phyloP scores from a whole-genome alignment of 1,140 invertebrate species.

The Branchinecta lynchi region DNA sequence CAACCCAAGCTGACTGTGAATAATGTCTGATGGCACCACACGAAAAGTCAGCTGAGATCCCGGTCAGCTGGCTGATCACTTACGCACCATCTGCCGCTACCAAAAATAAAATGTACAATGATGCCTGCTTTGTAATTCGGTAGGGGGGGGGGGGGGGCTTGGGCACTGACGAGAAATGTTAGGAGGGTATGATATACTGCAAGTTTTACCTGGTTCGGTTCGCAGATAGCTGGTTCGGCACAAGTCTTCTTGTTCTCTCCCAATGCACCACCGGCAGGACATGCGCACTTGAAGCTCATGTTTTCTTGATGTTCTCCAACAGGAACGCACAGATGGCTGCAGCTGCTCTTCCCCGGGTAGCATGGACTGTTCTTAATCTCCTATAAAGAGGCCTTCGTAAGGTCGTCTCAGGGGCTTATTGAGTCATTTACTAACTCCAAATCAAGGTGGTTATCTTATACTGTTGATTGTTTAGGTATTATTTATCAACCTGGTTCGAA shows the following conservation, averaged over 20 bases:
- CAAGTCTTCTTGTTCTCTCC: conserved; percentile 52
- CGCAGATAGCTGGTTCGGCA: conserved; percentile 51
- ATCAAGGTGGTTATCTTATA: not conserved
- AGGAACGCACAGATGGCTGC: conserved; percentile 53
- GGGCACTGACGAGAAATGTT: too few species aligned
- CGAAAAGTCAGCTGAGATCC: too few species aligned
- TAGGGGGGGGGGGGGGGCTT: too few species aligned
- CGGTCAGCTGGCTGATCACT: too few species aligned
- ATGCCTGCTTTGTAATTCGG: too few species aligned
- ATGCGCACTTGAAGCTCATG: conserved; percentile 43
- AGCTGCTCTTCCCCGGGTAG: conserved; percentile 33
- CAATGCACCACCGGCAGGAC: conserved; percentile 54
- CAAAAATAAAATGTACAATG: too few species aligned
- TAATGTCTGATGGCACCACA: too few species aligned
- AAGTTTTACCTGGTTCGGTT: conserved; percentile 38
- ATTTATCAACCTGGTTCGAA: too few species aligned
- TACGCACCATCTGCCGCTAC: too few species aligned
- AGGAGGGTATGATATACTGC: too few species aligned
- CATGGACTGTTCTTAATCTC: conserved; percentile 31
- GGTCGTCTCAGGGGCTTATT: conserved; percentile 26
- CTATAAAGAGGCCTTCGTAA: conserved; percentile 22
- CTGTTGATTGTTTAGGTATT: too few species aligned
- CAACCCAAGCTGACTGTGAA: too few species aligned
- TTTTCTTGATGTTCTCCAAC: conserved; percentile 21
- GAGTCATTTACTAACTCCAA: conserved; percentile 10